These are phyloP conservation scores for Helicolenus hilgendorfi DNA, from an alignment of 2,797 vertebrate species.

Conservation along the genomic window DNA sequence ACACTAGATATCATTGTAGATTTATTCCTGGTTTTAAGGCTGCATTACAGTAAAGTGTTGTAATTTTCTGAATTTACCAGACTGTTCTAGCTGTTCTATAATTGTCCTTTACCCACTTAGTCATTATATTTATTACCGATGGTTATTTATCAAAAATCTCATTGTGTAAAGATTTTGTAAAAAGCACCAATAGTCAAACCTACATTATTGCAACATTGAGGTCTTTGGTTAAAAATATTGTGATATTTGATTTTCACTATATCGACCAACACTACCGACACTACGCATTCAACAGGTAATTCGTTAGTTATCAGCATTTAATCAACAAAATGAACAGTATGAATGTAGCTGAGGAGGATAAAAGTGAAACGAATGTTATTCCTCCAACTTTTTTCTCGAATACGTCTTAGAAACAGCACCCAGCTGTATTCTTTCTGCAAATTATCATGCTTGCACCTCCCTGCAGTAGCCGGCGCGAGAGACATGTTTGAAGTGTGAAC, in stretches of 20 bases:
- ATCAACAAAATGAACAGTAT: background rate
- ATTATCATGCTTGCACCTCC: constrained; percentile 52
- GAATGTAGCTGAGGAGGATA: background rate
- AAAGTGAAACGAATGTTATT: background rate
- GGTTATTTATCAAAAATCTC: too few relatives aligned
- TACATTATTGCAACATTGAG: too few relatives aligned
- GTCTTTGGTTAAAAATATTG: background rate
- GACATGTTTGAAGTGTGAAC: constrained; percentile 81
- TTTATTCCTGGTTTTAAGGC: background rate
- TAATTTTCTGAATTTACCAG: too few relatives aligned
- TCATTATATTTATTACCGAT: too few relatives aligned
- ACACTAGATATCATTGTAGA: background rate
- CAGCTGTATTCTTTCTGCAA: constrained; percentile 39
- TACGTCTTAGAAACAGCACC: constrained; percentile 20
- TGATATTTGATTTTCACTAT: background rate
- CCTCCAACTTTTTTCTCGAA: background rate
- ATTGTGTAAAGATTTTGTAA: too few relatives aligned
- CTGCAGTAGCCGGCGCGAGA: constrained; percentile 54
- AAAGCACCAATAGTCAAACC: too few relatives aligned
- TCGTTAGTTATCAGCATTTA: background rate
- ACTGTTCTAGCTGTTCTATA: too few relatives aligned
- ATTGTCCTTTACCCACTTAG: too few relatives aligned
- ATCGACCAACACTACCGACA: background rate
- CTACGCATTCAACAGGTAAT: background rate
- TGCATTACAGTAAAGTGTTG: too few relatives aligned